Percentiles rank a stretch among this genome's conserved stretches.
Evolutionary conservation across 2,113 vertebrate species (phyloP).

Genomic region (Xenotilapia longispinis): DNA sequence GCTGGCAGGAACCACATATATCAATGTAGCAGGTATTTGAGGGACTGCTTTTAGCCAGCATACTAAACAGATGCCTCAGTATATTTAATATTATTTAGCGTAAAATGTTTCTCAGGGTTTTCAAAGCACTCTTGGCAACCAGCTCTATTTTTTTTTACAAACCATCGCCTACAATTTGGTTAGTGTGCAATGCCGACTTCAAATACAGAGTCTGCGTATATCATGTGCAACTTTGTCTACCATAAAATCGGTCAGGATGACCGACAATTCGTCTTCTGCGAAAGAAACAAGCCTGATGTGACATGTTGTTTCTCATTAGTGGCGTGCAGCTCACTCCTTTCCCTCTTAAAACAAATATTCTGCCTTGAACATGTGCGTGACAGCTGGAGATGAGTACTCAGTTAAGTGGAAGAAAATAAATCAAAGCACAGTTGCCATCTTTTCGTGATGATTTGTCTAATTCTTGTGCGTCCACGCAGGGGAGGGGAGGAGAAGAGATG

Average conservation of each 20-base stretch:
- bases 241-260: background rate
- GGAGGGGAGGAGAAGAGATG: background rate
- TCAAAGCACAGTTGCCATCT: slow-evolving; percentile 43
- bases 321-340: background rate
- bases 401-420: slow-evolving; percentile 51
- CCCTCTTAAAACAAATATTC: slow-evolving; percentile 27
- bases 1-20: background rate
- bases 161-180: background rate
- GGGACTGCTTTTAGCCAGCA: background rate
- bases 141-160: background rate
- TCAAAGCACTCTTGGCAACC: background rate
- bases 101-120: background rate
- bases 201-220: background rate
- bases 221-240: background rate
- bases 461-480: slow-evolving; percentile 11
- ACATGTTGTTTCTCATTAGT: slow-evolving; percentile 40
- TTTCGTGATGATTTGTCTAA: slow-evolving; percentile 50
- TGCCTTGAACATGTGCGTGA: slow-evolving; percentile 3
- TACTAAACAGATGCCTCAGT: background rate
- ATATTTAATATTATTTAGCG: background rate
- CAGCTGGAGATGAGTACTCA: slow-evolving; percentile 48
- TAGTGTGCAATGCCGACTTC: background rate
- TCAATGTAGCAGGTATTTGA: background rate
- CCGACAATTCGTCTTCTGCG: slow-evolving; percentile 1
- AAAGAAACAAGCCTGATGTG: slow-evolving; percentile 31